Evolutionary conservation across 2,888 invertebrate species (phyloP), one percentile per base, ranked within the genome.

Genomic region (Idaea dimidiata): DNA sequence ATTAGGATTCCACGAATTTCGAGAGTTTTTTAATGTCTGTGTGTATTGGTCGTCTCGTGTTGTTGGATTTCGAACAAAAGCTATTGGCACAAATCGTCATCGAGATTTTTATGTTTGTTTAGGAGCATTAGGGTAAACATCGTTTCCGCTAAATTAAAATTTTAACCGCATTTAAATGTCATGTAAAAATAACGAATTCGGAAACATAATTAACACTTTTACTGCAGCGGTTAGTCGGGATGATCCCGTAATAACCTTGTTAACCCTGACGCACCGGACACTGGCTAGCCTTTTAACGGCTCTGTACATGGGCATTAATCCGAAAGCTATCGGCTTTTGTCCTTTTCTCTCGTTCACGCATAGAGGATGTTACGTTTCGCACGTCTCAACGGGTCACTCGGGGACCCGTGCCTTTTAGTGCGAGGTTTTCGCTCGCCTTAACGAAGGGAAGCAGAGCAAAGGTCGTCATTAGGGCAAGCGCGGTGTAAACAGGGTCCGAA

Each of bases 401-500:
- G 90, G 86, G 88, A 84, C 81, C 82, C 80, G 81, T 88, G 91
- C 89, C 91, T 91, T 91, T 91, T 91, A 91, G 92, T 91, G 91
- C 86, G 91, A 91, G 91, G 90, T 91, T 91, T 91, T 91, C 90
- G 86, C 88, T 88, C 88, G 91, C 91, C 90, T 91, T 93, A 93
- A 93, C 92, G 93, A 92, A 93, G 93, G 93, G 93, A 92, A 91
- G 87, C 89, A 83, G 88, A 87, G 91, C 89, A 93, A 90, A 93
- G 92, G 93, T 93, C 93, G 92, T 92, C 92, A 93, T 93, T 93
- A 93, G 92, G 92, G 89, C 93, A 91, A 92, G 89, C 90, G 90
- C 83, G 91, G 92, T 91, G 92, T 92, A 91, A 92, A 92, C 91
- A 92, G 91, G 90, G 89, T 88, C 89, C 90, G 88, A 90, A 90